Conservation (phyloP, 2,113 vertebrate genomes). For the Corythornis cristatus region DNA sequence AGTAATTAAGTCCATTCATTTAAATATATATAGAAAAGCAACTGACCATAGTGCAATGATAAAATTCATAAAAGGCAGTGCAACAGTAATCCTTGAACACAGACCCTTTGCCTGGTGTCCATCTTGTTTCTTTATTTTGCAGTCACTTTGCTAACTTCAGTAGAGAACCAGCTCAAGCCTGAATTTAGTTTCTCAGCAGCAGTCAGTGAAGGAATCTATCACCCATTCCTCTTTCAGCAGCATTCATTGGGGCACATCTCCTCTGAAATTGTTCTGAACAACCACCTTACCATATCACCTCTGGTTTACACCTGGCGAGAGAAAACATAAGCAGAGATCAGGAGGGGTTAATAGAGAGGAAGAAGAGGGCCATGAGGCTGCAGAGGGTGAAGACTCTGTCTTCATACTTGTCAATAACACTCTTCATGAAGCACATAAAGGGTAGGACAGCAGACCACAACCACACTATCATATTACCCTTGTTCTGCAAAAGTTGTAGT, state of each 20-base stretch:
- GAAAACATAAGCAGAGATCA: neutral
- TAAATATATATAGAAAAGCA: slow-evolving; percentile 89
- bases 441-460: neutral
- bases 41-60: slow-evolving; percentile 99
- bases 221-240: slow-evolving; percentile 92
- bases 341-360: neutral
- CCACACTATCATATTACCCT: neutral
- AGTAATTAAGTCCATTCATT: slow-evolving; percentile 82
- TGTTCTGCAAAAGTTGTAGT: neutral
- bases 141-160: slow-evolving; percentile 89
- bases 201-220: slow-evolving; percentile 88
- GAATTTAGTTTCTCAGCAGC: slow-evolving; percentile 93
- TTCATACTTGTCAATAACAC: rapidly evolving
- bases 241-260: slow-evolving; percentile 93
- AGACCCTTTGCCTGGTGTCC: slow-evolving; percentile 87
- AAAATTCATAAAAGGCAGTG: slow-evolving; percentile 87
- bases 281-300: slow-evolving; percentile 79
- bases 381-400: neutral
- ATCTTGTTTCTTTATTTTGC: slow-evolving; percentile 81
- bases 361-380: neutral
- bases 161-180: slow-evolving; percentile 95
- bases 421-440: neutral
- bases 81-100: slow-evolving; percentile 81
- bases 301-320: slow-evolving; percentile 86
- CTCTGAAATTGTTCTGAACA: slow-evolving; percentile 85